Conservation (phyloP, 1,140 invertebrate species). For the Scaptomyza montana region DNA sequence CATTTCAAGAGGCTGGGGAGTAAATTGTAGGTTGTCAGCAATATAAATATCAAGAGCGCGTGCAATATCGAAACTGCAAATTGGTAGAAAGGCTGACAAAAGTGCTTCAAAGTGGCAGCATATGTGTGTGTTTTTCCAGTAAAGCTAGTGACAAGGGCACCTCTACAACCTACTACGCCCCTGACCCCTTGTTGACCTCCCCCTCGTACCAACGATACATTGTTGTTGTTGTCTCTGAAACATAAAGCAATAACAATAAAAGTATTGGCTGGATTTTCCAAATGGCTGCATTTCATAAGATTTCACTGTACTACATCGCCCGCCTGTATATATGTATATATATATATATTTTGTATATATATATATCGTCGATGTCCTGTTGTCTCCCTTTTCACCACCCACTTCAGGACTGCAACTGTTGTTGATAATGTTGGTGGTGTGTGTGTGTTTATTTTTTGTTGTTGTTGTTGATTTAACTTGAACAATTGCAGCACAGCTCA, state of each 20-base stretch:
- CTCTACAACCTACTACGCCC: neutral
- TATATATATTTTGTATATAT: no score
- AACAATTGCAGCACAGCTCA: conserved; percentile 52
- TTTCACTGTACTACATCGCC: conserved; percentile 31
- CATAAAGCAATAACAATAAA: conserved; percentile 80
- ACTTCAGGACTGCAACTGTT: conserved; percentile 22
- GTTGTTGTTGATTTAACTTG: conserved; percentile 33
- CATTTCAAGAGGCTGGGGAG: no score
- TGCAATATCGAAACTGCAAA: conserved; percentile 70
- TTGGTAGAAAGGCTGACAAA: conserved; percentile 64
- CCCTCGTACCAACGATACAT: neutral
- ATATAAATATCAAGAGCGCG: conserved; percentile 47
- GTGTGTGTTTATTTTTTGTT: neutral
- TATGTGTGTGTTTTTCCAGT: conserved; percentile 46
- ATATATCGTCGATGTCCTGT: conserved; percentile 19
- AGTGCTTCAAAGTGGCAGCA: conserved; percentile 59
- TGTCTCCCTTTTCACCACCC: conserved; percentile 10
- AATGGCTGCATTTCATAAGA: conserved; percentile 79
- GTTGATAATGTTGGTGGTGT: conserved; percentile 31
- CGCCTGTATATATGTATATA: neutral
- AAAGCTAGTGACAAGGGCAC: conserved; percentile 16
- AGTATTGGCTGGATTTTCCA: conserved; percentile 81
- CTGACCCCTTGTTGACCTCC: no score
- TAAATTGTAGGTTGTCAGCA: neutral
- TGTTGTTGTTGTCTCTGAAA: conserved; percentile 41